Evolutionary conservation across 2,113 vertebrate species (phyloP).

Genomic region (Eidolon helvum): DNA sequence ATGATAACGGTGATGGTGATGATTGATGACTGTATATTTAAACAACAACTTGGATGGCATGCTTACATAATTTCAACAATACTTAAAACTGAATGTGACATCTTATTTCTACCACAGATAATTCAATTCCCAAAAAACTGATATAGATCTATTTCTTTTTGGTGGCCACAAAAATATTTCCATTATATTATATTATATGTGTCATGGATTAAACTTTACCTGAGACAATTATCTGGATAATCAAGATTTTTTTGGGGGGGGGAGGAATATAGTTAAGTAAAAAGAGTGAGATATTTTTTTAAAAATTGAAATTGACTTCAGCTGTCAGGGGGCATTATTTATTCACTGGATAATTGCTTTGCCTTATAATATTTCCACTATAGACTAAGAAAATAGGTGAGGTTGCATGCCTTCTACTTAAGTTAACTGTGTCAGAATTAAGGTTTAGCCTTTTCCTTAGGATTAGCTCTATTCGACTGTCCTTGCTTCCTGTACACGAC

Average conservation of each 20-base stretch:
- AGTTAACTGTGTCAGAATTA: background rate
- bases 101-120: background rate
- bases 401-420: background rate
- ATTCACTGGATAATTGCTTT: background rate
- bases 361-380: background rate
- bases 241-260: background rate
- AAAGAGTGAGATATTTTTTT: background rate
- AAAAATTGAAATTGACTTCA: background rate
- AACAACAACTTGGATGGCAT: background rate
- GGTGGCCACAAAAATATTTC: background rate
- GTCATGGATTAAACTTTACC: background rate
- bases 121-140: background rate
- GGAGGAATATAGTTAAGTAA: background rate
- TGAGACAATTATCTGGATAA: background rate
- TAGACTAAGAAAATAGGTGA: background rate
- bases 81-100: background rate
- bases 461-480: conserved; percentile 70
- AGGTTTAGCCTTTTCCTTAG: conserved; percentile 51
- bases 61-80: background rate
- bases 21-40: background rate
- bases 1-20: background rate
- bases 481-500: conserved; percentile 71
- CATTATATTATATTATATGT: background rate
- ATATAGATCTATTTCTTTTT: background rate
- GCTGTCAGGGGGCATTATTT: background rate